Conservation (phyloP, 2,113 vertebrate species). For the Ranitomeya imitator region DNA sequence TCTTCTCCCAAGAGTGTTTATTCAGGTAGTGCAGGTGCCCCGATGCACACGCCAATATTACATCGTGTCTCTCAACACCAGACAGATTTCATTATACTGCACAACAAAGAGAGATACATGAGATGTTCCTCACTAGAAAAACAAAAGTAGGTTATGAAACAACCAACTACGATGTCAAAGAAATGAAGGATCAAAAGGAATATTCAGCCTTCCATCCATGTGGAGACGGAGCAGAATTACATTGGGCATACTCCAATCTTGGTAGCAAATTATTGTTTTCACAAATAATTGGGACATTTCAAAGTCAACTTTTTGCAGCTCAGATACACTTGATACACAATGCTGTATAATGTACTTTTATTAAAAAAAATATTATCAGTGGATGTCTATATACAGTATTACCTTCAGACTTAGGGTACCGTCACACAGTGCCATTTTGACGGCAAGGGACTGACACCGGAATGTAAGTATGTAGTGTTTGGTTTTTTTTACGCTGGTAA, state of each 20-base stretch:
- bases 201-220: background rate
- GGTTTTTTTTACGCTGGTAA: too few relatives aligned
- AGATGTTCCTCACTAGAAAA: background rate
- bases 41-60: slow-evolving; percentile 1
- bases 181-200: slow-evolving; percentile 3
- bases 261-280: background rate
- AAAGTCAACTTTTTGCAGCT: background rate
- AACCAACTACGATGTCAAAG: background rate
- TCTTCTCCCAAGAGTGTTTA: slow-evolving; percentile 6
- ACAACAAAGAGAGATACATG: slow-evolving; percentile 8
- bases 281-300: background rate
- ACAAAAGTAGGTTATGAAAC: background rate
- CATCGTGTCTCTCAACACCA: background rate
- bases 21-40: slow-evolving; percentile 30
- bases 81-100: background rate
- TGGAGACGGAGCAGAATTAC: background rate
- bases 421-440: too few relatives aligned
- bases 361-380: background rate
- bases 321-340: background rate
- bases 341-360: background rate
- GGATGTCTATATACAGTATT: background rate
- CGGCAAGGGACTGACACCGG: too few relatives aligned
- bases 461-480: too few relatives aligned
- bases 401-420: background rate
- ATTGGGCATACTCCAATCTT: background rate